phyloP scores from a whole-genome alignment of 2,888 invertebrate genomes.

The Argyresthia goedartella region DNA sequence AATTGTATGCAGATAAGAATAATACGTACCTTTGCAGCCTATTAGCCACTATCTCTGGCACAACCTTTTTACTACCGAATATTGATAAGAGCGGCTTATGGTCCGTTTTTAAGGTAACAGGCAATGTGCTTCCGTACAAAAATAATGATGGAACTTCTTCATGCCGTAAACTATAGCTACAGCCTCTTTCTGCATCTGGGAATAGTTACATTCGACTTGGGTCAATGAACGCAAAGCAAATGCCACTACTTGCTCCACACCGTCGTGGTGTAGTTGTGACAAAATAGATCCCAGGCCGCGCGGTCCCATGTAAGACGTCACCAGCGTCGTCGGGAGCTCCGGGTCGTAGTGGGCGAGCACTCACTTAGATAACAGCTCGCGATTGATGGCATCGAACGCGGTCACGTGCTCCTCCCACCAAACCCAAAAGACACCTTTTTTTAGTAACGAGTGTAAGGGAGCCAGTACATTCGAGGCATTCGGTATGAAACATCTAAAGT shows the following conservation, averaged over 20 bases:
- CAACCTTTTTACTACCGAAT: constrained; percentile 3
- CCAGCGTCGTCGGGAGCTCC: not conserved
- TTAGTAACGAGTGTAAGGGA: constrained; percentile 7
- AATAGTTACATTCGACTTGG: constrained; percentile 14
- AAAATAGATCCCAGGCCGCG: not conserved
- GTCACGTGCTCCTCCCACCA: constrained; percentile 7
- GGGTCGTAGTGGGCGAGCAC: constrained; percentile 11
- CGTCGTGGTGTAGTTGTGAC: not conserved
- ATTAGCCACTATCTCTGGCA: not conserved
- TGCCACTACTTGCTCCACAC: constrained; percentile 4
- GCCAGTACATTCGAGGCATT: constrained; percentile 7
- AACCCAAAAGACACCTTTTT: constrained; percentile 7
- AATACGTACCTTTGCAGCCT: not conserved
- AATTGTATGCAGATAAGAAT: not conserved
- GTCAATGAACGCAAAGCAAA: constrained; percentile 15
- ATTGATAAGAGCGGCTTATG: constrained; percentile 14
- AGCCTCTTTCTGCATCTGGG: constrained; percentile 21
- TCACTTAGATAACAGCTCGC: constrained; percentile 5
- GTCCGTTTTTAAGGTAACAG: constrained; percentile 1
- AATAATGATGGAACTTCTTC: constrained; percentile 3
- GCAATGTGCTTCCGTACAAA: not conserved
- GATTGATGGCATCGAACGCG: constrained; percentile 5
- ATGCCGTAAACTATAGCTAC: constrained; percentile 9
- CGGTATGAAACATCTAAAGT: constrained; percentile 8
- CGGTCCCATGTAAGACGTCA: not conserved